Conservation (phyloP, 2,888 invertebrate species). For the Toxonevra muliebris region DNA sequence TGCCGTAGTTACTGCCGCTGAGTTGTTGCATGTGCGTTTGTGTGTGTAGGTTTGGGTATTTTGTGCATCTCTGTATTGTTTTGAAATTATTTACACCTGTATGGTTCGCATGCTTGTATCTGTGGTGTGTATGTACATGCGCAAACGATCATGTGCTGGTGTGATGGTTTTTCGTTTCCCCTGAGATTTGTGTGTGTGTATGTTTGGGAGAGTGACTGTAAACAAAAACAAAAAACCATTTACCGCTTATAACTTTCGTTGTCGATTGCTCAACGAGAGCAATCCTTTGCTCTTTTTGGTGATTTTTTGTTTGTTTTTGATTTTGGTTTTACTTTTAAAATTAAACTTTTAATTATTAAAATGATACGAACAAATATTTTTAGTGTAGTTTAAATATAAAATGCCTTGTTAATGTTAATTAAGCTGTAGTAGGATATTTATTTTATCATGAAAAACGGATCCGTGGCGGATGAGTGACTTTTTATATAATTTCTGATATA, state of each 20-base stretch:
- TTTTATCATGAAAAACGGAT: too few species aligned
- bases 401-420: background rate
- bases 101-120: background rate
- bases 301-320: background rate
- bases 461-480: too few species aligned
- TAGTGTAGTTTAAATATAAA: conserved; percentile 1
- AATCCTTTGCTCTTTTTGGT: background rate
- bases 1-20: background rate
- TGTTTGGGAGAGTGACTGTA: background rate
- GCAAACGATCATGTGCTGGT: background rate
- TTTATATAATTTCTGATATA: too few species aligned
- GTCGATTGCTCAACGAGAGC: background rate
- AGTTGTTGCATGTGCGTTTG: background rate
- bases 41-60: background rate
- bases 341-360: conserved; percentile 1
- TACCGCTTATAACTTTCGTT: background rate
- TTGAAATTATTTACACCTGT: conserved; percentile 1
- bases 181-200: background rate
- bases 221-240: background rate
- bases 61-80: background rate
- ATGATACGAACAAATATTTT: background rate
- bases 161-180: background rate
- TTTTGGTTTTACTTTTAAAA: background rate
- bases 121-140: background rate
- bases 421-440: too few species aligned